These are phyloP conservation scores for Drosophila persimilis DNA, from an alignment of 1,140 invertebrate genomes.

Conservation along the genomic window DNA sequence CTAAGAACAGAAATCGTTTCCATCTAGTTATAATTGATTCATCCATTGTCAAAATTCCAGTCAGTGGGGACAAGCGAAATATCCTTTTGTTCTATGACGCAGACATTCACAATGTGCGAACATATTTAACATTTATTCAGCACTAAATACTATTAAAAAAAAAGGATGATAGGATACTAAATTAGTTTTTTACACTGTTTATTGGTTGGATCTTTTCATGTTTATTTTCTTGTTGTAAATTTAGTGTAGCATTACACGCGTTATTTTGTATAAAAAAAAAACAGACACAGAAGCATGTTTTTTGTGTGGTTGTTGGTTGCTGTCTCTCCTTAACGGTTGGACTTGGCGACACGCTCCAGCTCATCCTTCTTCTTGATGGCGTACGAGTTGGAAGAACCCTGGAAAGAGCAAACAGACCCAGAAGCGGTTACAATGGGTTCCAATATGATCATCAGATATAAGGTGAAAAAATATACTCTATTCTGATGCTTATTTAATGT, in stretches of 20 bases:
- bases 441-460: too few species aligned
- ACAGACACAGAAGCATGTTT: constrained; percentile 43
- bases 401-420: constrained; percentile 41
- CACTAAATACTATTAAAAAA: constrained; percentile 40
- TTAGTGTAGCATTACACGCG: constrained; percentile 55
- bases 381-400: constrained; percentile 99
- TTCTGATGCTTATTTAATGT: constrained; percentile 23
- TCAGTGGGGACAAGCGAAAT: too few species aligned
- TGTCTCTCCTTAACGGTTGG: constrained; percentile 95
- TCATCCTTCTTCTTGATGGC: constrained; percentile 99
- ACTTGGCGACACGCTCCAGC: constrained; percentile 99
- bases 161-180: constrained; percentile 5
- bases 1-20: too few species aligned
- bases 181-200: constrained; percentile 28
- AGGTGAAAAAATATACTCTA: neutral
- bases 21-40: too few species aligned
- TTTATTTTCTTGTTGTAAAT: constrained; percentile 40
- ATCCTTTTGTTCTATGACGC: too few species aligned
- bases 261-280: constrained; percentile 68
- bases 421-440: neutral
- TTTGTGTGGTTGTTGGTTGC: constrained; percentile 28
- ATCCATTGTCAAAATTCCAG: too few species aligned
- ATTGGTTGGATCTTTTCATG: constrained; percentile 46
- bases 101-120: too few species aligned
- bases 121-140: constrained; percentile 16